phyloP scores from a whole-genome alignment of 2,797 vertebrate species.

The Menidia menidia region DNA sequence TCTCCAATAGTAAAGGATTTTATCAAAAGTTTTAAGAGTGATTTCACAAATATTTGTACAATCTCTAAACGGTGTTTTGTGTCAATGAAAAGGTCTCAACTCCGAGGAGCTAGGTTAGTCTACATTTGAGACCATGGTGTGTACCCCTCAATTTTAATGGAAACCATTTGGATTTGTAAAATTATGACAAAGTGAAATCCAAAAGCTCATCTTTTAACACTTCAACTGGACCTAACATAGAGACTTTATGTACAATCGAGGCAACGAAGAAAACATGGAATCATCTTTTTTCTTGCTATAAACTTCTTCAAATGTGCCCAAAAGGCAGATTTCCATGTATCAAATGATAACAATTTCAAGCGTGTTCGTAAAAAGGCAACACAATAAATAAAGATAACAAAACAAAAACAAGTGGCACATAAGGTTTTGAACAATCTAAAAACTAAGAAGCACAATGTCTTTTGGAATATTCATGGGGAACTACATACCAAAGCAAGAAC shows the following conservation, averaged over 20 bases:
- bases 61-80: conserved; percentile 54
- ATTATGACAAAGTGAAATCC: conserved; percentile 39
- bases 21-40: conserved; percentile 48
- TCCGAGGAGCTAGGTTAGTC: conserved; percentile 39
- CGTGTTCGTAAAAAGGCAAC: conserved; percentile 76
- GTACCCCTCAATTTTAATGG: neutral
- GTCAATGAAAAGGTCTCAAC: conserved; percentile 35
- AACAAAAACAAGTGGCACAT: conserved; percentile 75
- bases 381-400: conserved; percentile 71
- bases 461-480: conserved; percentile 69
- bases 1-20: conserved; percentile 44
- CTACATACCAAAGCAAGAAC: conserved; percentile 59
- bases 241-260: conserved; percentile 73
- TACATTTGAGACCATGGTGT: conserved; percentile 35
- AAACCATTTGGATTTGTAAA: conserved; percentile 46
- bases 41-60: conserved; percentile 63
- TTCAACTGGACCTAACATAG: conserved; percentile 67
- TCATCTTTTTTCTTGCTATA: conserved; percentile 60
- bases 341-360: conserved; percentile 72
- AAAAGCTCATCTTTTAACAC: conserved; percentile 60
- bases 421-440: conserved; percentile 71
- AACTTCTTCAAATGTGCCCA: conserved; percentile 75
- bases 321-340: conserved; percentile 74
- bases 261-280: conserved; percentile 59
- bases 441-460: conserved; percentile 60